phyloP scores from a whole-genome alignment of 1,140 invertebrate species.

The Theocolax elegans region DNA sequence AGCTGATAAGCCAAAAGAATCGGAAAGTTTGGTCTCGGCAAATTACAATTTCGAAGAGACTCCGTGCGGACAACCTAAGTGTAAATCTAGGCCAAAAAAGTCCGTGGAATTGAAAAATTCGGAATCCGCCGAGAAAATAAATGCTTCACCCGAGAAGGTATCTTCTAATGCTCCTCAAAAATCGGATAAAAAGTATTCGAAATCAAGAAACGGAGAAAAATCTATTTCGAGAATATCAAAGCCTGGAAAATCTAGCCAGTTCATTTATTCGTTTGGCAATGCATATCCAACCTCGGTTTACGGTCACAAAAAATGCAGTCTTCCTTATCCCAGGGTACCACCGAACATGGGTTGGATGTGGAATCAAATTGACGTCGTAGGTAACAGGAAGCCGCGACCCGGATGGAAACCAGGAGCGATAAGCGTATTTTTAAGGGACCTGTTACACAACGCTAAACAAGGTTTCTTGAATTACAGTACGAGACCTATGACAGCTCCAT shows the following conservation, averaged over 20 bases:
- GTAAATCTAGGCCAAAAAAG: conserved; percentile 52
- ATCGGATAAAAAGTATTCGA: conserved; percentile 9
- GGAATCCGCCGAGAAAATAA: background rate
- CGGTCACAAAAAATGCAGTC: conserved; percentile 52
- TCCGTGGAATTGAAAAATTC: too few species aligned
- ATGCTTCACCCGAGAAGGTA: background rate
- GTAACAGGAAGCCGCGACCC: conserved; percentile 51
- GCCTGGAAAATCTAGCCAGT: conserved; percentile 31
- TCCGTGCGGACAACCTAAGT: conserved; percentile 55
- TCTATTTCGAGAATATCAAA: background rate
- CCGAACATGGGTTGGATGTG: conserved; percentile 59
- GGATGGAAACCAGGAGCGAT: conserved; percentile 64
- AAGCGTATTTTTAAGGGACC: conserved; percentile 48
- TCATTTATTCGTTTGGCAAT: conserved; percentile 50
- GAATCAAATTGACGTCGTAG: conserved; percentile 47
- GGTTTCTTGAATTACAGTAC: conserved; percentile 35
- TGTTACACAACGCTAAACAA: conserved; percentile 53
- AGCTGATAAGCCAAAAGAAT: conserved; percentile 45
- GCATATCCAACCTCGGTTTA: conserved; percentile 48
- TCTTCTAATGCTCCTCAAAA: conserved; percentile 11
- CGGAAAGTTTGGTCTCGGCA: background rate
- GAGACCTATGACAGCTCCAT: conserved; percentile 41
- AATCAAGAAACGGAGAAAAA: background rate
- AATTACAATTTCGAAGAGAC: conserved; percentile 19
- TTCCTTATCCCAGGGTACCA: conserved; percentile 46